Evolutionary conservation across 2,797 vertebrate genomes (phyloP), one percentile per base, ranked within the genome.

Genomic region (Graptemys geographica): DNA sequence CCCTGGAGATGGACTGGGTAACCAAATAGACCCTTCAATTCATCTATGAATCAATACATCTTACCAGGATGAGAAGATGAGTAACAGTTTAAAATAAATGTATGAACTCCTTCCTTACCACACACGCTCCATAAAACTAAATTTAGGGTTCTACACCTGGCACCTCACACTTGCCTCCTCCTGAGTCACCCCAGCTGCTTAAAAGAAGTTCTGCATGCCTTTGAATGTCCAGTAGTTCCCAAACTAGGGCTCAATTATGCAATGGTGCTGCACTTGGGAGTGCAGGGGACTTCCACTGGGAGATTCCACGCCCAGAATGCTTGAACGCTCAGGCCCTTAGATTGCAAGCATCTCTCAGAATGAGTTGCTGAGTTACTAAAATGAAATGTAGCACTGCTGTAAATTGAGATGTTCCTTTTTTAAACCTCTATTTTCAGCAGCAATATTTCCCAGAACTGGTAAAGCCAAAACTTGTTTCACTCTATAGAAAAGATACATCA

Each of bases 381-480:
- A 81, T 1, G 80, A 90, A 94, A 94, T 84, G 57, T 28, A 79
- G 74, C 11, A 57, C 27, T 87, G 83, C 83, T 84, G 80, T 78
- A 5, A 94, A 91, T 5, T 49, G 69, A 92, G 74, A 57, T 81
- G 59, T 84, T 93, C 37, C 56, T 49, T 86, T 94, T 62, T 92
- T 83, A 55, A 90, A 89, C 51, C 3, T 23, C 18, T 56, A 93
- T 79, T 89, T 97, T 93, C 83, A 96, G 85, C 90, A 87, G 76
- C 90, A 93, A 74, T 85, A 84, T 94, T 96, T 94, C 84, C 93
- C 59, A 82, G 79, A 81, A 69, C 72, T 96, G 90, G 95, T 93
- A 96, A 94, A 92, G 59, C 92, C 95, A 59, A 44, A 96, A 91
- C 33, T 69, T 95, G 80, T 95, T 94, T 76, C 74, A 94, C 87